phyloP scores from a whole-genome alignment of 2,888 invertebrate genomes.

The Noctua fimbriata region DNA sequence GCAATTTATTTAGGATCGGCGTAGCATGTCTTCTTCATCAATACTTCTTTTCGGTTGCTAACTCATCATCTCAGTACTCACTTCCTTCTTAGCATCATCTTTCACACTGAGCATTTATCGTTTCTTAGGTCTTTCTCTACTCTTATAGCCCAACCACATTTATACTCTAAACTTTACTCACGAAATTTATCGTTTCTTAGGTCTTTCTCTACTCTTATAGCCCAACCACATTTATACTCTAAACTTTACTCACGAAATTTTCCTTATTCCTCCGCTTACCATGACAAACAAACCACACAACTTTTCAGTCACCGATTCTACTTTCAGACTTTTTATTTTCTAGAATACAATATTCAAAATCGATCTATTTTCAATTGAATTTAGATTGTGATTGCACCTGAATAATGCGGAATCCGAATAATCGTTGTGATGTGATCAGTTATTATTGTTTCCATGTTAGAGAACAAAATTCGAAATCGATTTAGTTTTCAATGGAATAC shows the following conservation, averaged over 20 bases:
- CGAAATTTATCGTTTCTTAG: background rate
- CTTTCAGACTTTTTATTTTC: background rate
- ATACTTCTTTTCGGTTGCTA: background rate
- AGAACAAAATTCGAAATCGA: slow-evolving; percentile 44
- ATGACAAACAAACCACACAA: background rate
- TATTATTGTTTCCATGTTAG: slow-evolving; percentile 29
- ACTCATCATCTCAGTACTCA: no score
- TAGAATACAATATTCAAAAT: slow-evolving; percentile 15
- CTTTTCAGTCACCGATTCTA: background rate
- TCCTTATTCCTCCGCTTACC: background rate
- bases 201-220: background rate
- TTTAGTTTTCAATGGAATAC: slow-evolving; percentile 48
- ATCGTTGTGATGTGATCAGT: slow-evolving; percentile 37
- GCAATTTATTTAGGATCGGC: background rate
- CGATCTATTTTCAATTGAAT: slow-evolving; percentile 3
- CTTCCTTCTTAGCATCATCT: background rate
- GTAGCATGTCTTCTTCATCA: background rate
- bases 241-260: background rate
- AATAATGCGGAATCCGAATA: slow-evolving; percentile 14
- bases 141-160: background rate
- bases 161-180: background rate
- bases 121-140: background rate
- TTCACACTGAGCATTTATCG: background rate
- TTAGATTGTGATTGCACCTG: slow-evolving; percentile 16
- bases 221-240: background rate